Evolutionary conservation across 2,113 vertebrate species (phyloP), one percentile per base, ranked within the genome.

Genomic region (Ariopsis seemanni): DNA sequence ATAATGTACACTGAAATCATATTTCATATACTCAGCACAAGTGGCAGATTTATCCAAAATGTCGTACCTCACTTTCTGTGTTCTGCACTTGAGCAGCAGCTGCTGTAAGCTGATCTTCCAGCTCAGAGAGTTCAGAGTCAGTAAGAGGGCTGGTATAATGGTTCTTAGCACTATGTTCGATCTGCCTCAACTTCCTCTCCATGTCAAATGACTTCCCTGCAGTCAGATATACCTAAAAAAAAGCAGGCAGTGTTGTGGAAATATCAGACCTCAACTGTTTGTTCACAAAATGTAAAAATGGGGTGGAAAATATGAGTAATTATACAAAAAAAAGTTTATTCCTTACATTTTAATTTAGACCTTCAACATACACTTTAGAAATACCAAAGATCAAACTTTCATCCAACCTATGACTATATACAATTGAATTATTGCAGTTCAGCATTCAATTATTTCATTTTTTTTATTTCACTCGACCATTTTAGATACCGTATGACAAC

Each of bases 21-120:
- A 42, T 62, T 11, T 14, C 8, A 22, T 42, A 60, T 22, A 30
- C 10, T 60, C 17, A 1, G 79, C 48, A 22, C 5, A 25, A 48
- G 20, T 12, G 30, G 18, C 57, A 14, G 53, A 17, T 42, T 60
- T 42, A 7, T 58, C 30, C n/a, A 0, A 57, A 42, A 48, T 5
- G 48, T 80, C 62, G 89, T 60, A 95, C 95, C 93, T 96, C 95
- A 2, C 95, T 94, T 91, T 99, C 97, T 0, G 96, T 94, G 60
- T 95, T 95, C 87, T 96, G 96, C 25, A 99, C 96, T 58, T 95
- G 91, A 0, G 95, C 93, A 0, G 96, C 95, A 0, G 97, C 92
- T 0, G 91, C 85, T 0, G 97, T 95, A 92, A 97, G 96, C 86
- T 95, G 96, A 87, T 97, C 97, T 91, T 98, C 97, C 92, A 99